These are phyloP conservation scores for Cercopithecus petaurista DNA, from an alignment of 2,797 vertebrate genomes.

Conservation along the genomic window DNA sequence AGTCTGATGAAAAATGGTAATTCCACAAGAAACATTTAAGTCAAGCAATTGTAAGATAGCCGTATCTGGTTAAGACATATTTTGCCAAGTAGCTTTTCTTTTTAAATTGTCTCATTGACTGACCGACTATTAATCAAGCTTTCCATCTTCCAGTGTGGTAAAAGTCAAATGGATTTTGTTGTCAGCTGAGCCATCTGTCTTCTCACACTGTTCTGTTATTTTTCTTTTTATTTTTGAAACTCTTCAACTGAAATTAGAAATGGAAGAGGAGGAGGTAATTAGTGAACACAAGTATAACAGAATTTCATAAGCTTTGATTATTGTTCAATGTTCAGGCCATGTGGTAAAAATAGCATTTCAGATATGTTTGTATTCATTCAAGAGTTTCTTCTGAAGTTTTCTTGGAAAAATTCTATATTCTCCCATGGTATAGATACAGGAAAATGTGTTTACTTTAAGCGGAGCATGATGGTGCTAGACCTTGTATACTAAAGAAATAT, in stretches of 20 bases:
- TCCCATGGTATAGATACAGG: neutral
- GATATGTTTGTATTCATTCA: conserved; percentile 25
- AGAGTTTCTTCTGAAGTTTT: neutral
- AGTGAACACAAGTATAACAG: neutral
- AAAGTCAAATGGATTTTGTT: conserved; percentile 73
- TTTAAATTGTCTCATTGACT: conserved; percentile 31
- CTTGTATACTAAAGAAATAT: neutral
- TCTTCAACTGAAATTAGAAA: conserved; percentile 58
- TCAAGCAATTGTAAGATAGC: neutral
- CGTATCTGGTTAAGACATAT: conserved; percentile 24
- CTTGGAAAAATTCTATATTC: neutral
- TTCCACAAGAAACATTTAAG: neutral
- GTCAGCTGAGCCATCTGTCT: conserved; percentile 68
- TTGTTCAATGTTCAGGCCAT: conserved; percentile 39
- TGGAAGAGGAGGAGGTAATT: conserved; percentile 28
- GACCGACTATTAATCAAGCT: conserved; percentile 30
- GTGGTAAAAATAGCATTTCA: conserved; percentile 6
- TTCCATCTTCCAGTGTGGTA: neutral
- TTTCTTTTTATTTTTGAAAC: conserved; percentile 68
- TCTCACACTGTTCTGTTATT: conserved; percentile 42
- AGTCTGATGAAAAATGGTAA: neutral
- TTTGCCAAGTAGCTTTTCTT: conserved; percentile 20
- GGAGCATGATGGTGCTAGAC: neutral
- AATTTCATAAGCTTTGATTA: conserved; percentile 1
- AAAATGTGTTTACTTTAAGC: neutral